These are phyloP conservation scores for Ichneumoninae sp. DNA, from an alignment of 2,888 invertebrate genomes.

Conservation along the genomic window DNA sequence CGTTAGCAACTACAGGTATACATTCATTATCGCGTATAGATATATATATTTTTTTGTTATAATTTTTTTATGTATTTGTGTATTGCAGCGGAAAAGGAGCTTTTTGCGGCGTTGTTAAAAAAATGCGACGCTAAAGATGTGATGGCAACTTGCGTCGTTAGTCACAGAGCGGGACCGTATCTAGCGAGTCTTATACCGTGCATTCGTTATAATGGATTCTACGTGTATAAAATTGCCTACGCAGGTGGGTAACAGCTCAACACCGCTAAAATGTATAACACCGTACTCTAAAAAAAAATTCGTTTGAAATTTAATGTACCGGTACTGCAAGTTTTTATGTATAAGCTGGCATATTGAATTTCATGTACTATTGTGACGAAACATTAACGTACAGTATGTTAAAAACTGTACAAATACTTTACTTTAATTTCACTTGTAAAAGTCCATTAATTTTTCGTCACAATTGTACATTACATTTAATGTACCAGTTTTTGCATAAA, in stretches of 20 bases:
- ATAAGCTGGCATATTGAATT: too few species aligned
- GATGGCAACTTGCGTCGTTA: conserved; percentile 64
- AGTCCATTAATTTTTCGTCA: too few species aligned
- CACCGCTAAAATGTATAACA: background rate
- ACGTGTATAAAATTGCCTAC: conserved; percentile 60
- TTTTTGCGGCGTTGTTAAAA: conserved; percentile 65
- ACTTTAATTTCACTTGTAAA: too few species aligned
- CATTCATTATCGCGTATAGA: background rate
- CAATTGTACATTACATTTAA: too few species aligned
- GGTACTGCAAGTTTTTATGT: too few species aligned
- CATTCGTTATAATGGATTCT: conserved; percentile 61
- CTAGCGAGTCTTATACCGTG: conserved; percentile 63
- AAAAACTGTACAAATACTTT: too few species aligned
- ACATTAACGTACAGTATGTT: too few species aligned
- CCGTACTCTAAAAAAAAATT: too few species aligned
- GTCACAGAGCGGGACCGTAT: conserved; percentile 43
- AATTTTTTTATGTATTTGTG: background rate
- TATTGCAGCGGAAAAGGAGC: conserved; percentile 60
- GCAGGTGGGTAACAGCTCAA: conserved; percentile 46
- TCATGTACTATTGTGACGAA: too few species aligned
- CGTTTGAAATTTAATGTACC: too few species aligned
- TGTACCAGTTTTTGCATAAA: too few species aligned
- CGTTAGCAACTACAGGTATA: conserved; percentile 36
- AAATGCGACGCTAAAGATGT: conserved; percentile 55
- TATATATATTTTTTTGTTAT: conserved; percentile 6